Conservation (phyloP, 2,888 invertebrate species). For the Cepaea hortensis region DNA sequence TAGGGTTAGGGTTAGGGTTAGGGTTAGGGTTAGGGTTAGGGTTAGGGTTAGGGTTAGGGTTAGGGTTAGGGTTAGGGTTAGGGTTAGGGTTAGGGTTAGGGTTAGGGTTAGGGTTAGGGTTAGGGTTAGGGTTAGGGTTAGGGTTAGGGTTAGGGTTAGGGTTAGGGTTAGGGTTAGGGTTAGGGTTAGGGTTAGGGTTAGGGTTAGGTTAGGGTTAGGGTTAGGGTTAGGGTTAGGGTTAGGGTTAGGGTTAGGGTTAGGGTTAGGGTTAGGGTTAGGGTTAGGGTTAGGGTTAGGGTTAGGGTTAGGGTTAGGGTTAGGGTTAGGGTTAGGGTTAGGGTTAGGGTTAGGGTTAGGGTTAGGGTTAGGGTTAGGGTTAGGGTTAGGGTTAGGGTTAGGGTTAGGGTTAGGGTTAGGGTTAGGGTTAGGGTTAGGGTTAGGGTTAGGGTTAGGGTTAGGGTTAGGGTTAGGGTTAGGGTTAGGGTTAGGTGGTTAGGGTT, state of each 20-base stretch:
- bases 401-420: slow-evolving; percentile 36
- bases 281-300: slow-evolving; percentile 21
- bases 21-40: slow-evolving; percentile 33
- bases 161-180: slow-evolving; percentile 34
- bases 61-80: slow-evolving; percentile 48
- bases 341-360: slow-evolving; percentile 34
- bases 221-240: slow-evolving; percentile 22
- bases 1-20: no score
- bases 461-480: not conserved
- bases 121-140: not conserved
- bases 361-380: slow-evolving; percentile 49
- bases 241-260: slow-evolving; percentile 12
- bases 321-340: no score
- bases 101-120: slow-evolving; percentile 48
- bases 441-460: not conserved
- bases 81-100: slow-evolving; percentile 46
- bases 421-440: slow-evolving; percentile 9
- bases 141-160: slow-evolving; percentile 39
- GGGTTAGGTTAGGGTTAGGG: no score
- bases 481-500: no score
- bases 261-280: slow-evolving; percentile 46
- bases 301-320: slow-evolving; percentile 8
- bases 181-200: slow-evolving; percentile 39
- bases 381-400: slow-evolving; percentile 7
- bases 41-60: slow-evolving; percentile 52